These are phyloP conservation scores for Phthorimaea operculella DNA, from an alignment of 1,140 invertebrate species.

Conservation along the genomic window DNA sequence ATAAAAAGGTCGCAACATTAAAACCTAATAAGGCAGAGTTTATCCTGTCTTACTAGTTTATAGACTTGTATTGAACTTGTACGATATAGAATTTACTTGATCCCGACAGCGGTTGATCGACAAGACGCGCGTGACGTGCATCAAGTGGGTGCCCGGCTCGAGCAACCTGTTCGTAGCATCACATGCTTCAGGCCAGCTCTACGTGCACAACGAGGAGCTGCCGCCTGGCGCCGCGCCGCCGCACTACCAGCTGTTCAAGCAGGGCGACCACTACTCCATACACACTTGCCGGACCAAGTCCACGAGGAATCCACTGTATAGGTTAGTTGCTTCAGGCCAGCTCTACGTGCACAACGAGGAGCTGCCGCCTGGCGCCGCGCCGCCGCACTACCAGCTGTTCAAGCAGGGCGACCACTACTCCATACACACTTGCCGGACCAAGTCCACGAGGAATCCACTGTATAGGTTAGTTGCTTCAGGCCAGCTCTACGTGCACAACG, in stretches of 20 bases:
- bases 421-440: slow-evolving; percentile 96
- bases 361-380: slow-evolving; percentile 84
- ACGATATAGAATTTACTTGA: too few relatives aligned
- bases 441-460: slow-evolving; percentile 94
- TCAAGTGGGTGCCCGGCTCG: slow-evolving; percentile 96
- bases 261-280: slow-evolving; percentile 93
- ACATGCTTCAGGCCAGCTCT: slow-evolving; percentile 96
- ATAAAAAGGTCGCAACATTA: too few relatives aligned
- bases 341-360: slow-evolving; percentile 99
- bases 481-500: slow-evolving; percentile 98
- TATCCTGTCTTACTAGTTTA: too few relatives aligned
- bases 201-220: slow-evolving; percentile 97
- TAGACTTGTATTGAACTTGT: too few relatives aligned
- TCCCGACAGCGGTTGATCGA: slow-evolving; percentile 91
- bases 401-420: slow-evolving; percentile 95
- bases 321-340: slow-evolving; percentile 83
- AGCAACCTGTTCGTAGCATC: slow-evolving; percentile 93
- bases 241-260: slow-evolving; percentile 95
- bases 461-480: slow-evolving; percentile 82
- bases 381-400: slow-evolving; percentile 92
- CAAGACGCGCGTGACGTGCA: slow-evolving; percentile 98
- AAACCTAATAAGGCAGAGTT: too few relatives aligned
- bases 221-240: slow-evolving; percentile 85
- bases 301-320: slow-evolving; percentile 93
- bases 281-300: slow-evolving; percentile 97